Percentiles rank a stretch among this genome's conserved stretches.
phyloP scores from a whole-genome alignment of 1,140 invertebrate species.

The Sitophilus oryzae region DNA sequence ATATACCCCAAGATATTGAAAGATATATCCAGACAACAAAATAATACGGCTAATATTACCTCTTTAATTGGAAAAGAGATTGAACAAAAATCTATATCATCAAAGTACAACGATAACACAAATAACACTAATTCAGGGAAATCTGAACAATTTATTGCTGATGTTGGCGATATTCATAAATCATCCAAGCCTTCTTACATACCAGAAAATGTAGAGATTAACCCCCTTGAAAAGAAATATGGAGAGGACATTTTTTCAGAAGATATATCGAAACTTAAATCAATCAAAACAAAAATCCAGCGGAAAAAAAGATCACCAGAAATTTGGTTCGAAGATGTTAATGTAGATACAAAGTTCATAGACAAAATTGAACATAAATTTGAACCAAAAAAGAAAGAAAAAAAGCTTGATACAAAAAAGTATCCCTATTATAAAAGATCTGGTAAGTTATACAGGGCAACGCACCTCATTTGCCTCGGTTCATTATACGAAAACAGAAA shows the following conservation, averaged over 20 bases:
- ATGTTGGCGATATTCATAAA: too few relatives aligned
- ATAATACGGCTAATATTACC: conserved; percentile 9
- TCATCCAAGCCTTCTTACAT: too few relatives aligned
- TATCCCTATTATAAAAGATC: conserved; percentile 35
- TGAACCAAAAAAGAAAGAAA: background rate
- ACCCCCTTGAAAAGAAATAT: background rate
- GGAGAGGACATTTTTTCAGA: background rate
- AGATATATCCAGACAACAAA: conserved; percentile 11
- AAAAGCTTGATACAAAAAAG: conserved; percentile 10
- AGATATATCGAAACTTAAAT: background rate
- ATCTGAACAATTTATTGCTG: background rate
- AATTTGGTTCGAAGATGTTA: conserved; percentile 3
- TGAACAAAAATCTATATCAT: too few relatives aligned
- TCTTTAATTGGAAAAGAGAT: background rate
- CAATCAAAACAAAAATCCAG: background rate
- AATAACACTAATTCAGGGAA: background rate
- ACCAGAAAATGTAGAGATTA: too few relatives aligned
- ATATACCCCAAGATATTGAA: conserved; percentile 32
- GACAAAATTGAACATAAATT: conserved; percentile 23
- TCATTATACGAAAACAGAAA: too few relatives aligned
- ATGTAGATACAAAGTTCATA: conserved; percentile 17
- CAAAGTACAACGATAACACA: too few relatives aligned
- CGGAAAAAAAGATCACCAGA: conserved; percentile 7
- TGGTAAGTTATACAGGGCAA: conserved; percentile 11
- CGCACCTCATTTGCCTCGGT: too few relatives aligned